phyloP scores from a whole-genome alignment of 2,888 invertebrate genomes.

The Heterodera filipjevi region DNA sequence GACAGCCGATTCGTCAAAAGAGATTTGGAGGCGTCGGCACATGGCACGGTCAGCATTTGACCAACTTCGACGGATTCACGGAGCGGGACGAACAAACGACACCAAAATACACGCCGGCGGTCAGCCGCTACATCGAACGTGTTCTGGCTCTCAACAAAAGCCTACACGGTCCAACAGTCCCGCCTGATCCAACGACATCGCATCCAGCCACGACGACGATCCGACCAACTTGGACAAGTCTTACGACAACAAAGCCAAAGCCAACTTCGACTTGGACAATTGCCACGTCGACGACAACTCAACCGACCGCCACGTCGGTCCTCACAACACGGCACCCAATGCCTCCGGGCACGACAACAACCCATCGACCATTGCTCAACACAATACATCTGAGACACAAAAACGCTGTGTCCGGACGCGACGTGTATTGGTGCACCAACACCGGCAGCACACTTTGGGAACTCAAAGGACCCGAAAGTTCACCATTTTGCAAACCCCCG shows the following conservation, averaged over 20 bases:
- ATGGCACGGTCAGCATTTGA: no score
- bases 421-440: not conserved
- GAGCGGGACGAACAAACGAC: no score
- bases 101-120: no score
- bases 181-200: no score
- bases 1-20: not conserved
- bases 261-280: not conserved
- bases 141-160: no score
- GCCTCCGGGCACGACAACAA: not conserved
- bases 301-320: no score
- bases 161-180: not conserved
- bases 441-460: conserved; percentile 1
- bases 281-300: no score
- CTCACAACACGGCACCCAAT: not conserved
- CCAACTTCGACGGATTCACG: no score
- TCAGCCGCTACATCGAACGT: no score
- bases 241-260: not conserved
- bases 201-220: not conserved
- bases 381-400: no score
- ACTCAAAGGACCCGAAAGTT: not conserved
- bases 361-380: no score
- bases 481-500: not conserved
- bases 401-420: no score
- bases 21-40: not conserved
- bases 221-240: not conserved